Base-by-base conservation (phyloP, 2,113 vertebrate species). In the Acrocephalus arundinaceus region DNA sequence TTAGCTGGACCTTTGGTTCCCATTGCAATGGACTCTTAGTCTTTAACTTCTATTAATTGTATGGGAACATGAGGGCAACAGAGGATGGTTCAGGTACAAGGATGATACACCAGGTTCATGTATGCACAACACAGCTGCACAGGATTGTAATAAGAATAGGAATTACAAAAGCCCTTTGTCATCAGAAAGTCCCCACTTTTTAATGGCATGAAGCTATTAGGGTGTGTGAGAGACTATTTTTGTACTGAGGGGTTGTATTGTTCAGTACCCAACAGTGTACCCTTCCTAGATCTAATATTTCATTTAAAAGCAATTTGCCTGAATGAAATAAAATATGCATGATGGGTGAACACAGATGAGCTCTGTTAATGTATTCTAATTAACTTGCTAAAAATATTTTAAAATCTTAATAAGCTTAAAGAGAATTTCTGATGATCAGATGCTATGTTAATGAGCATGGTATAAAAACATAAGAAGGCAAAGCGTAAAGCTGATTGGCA, bases 361-460 rank as follows among this genome's bases (percentile, higher is more conserved):
- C 86, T 94, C 90, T 85, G 76, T 92, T 97, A 96, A 97, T 96
- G 90, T 96, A 97, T 97, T 97, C 94, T 97, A 96, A 97, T 97
- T 97, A 96, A 93, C 96, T 95, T 96, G 93, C 96, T 96, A 97
- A 97, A 97, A 97, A 97, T 97, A 96, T 96, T 97, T 97, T 96
- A 94, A 97, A 96, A 94, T 96, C 94, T 96, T 97, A 97, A 96
- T 96, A 97, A 96, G 92, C 93, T 96, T 96, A 96, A 96, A 94
- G 93, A 97, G 93, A 94, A 93, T 95, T 87, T 92, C 96, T 93
- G 96, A 90, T 96, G 96, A 95, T 96, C 90, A 97, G 94, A 94
- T 96, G 93, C 88, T 86, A 95, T 94, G 93, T 94, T 96, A 96
- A 96, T 93, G 96, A 97, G 93, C 86, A 85, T 81, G 83, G 77